Percentiles rank a stretch among this genome's conserved stretches.
Evolutionary conservation across 2,113 vertebrate species (phyloP).

Genomic region (Megaleporinus macrocephalus): DNA sequence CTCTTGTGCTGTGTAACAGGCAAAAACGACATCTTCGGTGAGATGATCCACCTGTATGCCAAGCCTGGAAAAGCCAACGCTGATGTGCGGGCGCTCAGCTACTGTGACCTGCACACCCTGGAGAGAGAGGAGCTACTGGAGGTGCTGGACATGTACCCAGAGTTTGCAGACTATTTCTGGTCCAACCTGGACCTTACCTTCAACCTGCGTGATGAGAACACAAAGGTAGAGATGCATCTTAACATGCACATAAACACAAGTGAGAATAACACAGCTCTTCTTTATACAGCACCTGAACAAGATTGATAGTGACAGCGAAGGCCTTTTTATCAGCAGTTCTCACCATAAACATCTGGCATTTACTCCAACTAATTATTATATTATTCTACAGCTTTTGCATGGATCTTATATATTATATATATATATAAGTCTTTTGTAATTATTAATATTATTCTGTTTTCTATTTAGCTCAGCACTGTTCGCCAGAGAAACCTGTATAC

Average conservation of each 20-base stretch:
- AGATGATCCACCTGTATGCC: constrained; percentile 94
- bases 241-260: background rate
- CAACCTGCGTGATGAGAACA: constrained; percentile 90
- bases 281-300: too few species aligned
- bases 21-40: constrained; percentile 99
- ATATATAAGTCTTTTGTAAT: too few species aligned
- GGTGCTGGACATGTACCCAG: constrained; percentile 98
- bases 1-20: constrained; percentile 73
- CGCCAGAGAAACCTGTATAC: constrained; percentile 57
- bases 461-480: constrained; percentile 3
- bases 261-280: too few species aligned
- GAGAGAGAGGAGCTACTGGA: constrained; percentile 95
- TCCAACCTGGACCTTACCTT: constrained; percentile 96
- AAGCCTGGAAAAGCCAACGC: constrained; percentile 97
- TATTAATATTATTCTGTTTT: background rate
- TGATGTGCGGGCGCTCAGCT: constrained; percentile 95
- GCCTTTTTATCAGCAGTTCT: too few species aligned
- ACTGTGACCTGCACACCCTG: constrained; percentile 97
- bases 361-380: too few species aligned
- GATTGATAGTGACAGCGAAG: too few species aligned
- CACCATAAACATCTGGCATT: too few species aligned
- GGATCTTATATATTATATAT: too few species aligned
- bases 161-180: constrained; percentile 95
- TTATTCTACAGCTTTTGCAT: too few species aligned
- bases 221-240: constrained; percentile 79